Base-by-base conservation (phyloP, 2,797 vertebrate genomes). In the Falco columbarius region DNA sequence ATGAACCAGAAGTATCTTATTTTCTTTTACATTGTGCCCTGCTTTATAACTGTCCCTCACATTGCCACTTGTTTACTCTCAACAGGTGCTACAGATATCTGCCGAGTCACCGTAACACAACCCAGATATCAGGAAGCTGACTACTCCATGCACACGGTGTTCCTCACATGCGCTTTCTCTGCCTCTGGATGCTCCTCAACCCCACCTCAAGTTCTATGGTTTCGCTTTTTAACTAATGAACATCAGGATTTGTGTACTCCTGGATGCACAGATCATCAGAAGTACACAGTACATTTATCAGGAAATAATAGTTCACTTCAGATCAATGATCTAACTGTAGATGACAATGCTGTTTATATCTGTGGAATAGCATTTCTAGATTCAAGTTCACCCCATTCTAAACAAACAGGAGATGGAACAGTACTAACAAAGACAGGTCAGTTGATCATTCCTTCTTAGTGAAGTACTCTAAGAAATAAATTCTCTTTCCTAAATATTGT, bases 281-380 rank as follows among this genome's bases (percentile, higher is more conserved):
- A 98, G 81, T 98, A 97, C 65, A 75, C 47, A 42, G 74, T 93
- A 46, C 22, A 30, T 6, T 14, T 2, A 21, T 13, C 46, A 22
- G 3, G 14, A 40, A 89, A 84, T 1, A 90, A 27, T 12, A 54
- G 54, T 52, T 74, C 51, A 27, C 98, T 98, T 81, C 92, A 96
- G 22, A 97, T 98, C 34, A 94, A 83, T 22, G 13, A 86, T 5
- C 40, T 96, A 79, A 70, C 66, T 12, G 9, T 34, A 38, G 86
- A 96, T 2, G 98, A 98, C 96, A 98, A 91, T 0, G 98, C 94
- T 30, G 47, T 98, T 92, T 98, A 98, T 20, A 63, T 98, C 91
- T 98, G 98, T 79, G 98, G 98, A 71, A 87, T 98, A 51, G 96
- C 97, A 72, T 97, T 95, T 87, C 6, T 38, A 34, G 12, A 49